Conservation (phyloP, 2,113 vertebrate species). For the Uria aalge region DNA sequence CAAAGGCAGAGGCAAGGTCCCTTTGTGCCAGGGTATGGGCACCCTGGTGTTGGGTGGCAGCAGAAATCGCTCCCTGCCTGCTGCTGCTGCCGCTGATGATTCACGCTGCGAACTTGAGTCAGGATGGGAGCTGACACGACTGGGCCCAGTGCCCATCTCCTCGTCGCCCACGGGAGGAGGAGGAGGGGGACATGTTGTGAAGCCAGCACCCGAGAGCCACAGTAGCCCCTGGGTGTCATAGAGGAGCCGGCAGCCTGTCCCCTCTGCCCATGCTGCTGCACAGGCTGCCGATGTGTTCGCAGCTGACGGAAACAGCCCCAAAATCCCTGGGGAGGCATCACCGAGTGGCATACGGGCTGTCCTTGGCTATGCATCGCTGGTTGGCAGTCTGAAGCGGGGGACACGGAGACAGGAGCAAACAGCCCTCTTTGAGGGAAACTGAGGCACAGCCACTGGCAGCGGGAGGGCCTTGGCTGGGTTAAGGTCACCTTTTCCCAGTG, state of each 20-base stretch:
- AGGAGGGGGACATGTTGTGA: background rate
- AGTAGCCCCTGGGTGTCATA: background rate
- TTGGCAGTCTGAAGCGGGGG: background rate
- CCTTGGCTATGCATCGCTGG: background rate
- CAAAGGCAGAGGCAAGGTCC: background rate
- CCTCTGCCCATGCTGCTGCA: background rate
- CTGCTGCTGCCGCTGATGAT: background rate
- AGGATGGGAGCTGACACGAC: background rate
- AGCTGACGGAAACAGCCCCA: background rate
- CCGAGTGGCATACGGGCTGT: background rate
- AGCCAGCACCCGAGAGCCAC: background rate
- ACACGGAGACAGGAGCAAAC: background rate
- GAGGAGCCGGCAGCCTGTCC: background rate
- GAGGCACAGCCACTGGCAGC: fast-evolving
- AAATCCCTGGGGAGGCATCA: background rate
- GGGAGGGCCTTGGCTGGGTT: background rate
- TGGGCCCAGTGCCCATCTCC: background rate
- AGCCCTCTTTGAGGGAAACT: background rate
- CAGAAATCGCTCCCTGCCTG: background rate
- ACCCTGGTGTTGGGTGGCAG: fast-evolving
- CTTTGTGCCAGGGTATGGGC: fast-evolving
- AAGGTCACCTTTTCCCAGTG: fast-evolving
- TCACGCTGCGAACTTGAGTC: background rate
- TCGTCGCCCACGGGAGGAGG: background rate
- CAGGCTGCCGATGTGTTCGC: background rate